Base-by-base conservation (phyloP, 2,113 vertebrate species). In the Otocyon megalotis region DNA sequence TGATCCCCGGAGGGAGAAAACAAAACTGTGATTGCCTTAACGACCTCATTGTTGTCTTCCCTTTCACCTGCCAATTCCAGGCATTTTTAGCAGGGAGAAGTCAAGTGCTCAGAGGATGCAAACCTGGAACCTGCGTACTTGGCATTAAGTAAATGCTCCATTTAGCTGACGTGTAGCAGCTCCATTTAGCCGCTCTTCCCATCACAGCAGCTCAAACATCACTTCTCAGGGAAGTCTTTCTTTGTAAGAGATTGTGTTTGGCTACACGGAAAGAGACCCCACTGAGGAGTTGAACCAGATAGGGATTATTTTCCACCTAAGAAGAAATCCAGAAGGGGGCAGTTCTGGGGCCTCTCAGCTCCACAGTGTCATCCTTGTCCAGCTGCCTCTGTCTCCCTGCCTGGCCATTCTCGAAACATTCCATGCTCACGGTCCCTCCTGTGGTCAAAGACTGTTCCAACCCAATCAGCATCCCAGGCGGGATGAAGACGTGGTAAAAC, bases 51-150 rank as follows among this genome's bases (percentile, higher is more conserved):
- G 0, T 24, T 13, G 54, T 32, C 54, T 96, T 62, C 50, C 43
- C 37, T 72, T 53, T 77, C 67, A 74, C 67, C 72, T 43, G 84
- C 91, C 32, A 79, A 90, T 63, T 69, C 88, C 54, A 54, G 89
- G 37, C 50, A 10, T 65, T 80, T 76, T 60, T 17, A 77, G 58
- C 71, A 77, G 54, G 22, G n/a, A 86, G 43, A 63, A 43, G 22
- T 37, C 92, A 91, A 84, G 60, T 35, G 28, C 35, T 50, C 54
- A 89, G 81, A 26, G 58, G 14, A 22, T 72, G 4, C 30, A 60
- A 81, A 60, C 35, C 79, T 43, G 76, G 93, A 30, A 63, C 35
- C 83, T 93, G 81, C 71, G 91, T 37, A 5, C 28, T 35, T 65
- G 48, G 35, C 43, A 71, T n/a, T 67, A 43, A 43, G 58, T 50